A percentile compares a stretch with the other conserved stretches of the same genome.
phyloP scores from a whole-genome alignment of 2,888 invertebrate species.

The Pheosia gnoma region DNA sequence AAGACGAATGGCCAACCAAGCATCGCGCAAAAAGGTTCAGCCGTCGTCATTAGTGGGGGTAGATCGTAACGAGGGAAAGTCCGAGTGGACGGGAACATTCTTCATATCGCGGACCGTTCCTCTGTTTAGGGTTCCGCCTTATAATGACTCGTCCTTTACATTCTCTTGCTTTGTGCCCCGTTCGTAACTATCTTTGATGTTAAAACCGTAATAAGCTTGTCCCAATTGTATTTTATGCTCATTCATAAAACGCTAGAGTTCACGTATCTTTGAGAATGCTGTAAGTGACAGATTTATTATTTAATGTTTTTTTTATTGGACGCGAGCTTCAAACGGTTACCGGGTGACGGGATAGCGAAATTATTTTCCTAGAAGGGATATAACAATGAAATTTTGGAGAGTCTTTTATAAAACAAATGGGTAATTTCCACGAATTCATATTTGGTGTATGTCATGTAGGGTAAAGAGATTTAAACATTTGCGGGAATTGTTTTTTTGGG shows the following conservation, averaged over 20 bases:
- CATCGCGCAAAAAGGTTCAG: constrained; percentile 73
- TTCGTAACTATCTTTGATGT: constrained; percentile 70
- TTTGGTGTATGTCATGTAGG: constrained; percentile 1
- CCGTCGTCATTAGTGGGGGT: constrained; percentile 73
- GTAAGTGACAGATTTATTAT: constrained; percentile 38
- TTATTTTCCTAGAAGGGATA: constrained; percentile 29
- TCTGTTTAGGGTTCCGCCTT: constrained; percentile 63
- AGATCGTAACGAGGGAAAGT: constrained; percentile 67
- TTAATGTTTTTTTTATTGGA: constrained; percentile 25
- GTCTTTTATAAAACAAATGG: constrained; percentile 24
- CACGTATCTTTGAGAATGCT: constrained; percentile 47
- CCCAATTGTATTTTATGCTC: constrained; percentile 61
- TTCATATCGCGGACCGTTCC: constrained; percentile 71
- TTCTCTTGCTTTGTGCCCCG: constrained; percentile 60
- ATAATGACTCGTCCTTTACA: constrained; percentile 61
- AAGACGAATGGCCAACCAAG: constrained; percentile 73
- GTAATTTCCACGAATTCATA: constrained; percentile 15
- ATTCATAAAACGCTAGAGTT: constrained; percentile 56
- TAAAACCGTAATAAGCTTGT: constrained; percentile 57
- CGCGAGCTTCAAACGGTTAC: constrained; percentile 30
- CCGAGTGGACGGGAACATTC: constrained; percentile 65
- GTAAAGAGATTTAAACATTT: not conserved
- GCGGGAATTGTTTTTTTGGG: constrained; percentile 5
- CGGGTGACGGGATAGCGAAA: constrained; percentile 27
- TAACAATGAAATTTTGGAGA: constrained; percentile 30